A percentile compares a stretch with the other conserved stretches of the same genome.
These are phyloP conservation scores for Syrrhaptes paradoxus DNA, from an alignment of 2,113 vertebrate species.

Conservation along the genomic window DNA sequence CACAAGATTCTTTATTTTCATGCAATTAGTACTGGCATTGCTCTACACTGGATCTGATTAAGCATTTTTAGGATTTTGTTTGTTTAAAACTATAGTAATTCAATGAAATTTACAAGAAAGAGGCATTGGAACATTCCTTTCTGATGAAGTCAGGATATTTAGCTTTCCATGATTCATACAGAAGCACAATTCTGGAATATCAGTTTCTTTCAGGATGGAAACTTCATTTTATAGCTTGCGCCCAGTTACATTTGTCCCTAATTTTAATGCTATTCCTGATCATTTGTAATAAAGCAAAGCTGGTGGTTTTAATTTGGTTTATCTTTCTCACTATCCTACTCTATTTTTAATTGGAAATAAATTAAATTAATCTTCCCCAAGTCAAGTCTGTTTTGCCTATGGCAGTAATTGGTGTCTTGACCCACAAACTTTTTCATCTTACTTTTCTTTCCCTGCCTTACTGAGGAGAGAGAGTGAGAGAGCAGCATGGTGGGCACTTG, in stretches of 20 bases:
- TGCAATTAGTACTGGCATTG: not conserved
- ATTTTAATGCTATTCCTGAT: not conserved
- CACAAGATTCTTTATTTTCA: not conserved
- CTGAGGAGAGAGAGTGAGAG: not conserved
- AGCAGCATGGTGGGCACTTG: not conserved
- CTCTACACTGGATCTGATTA: not conserved
- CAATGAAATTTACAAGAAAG: not conserved
- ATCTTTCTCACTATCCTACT: not conserved
- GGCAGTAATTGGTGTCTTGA: not conserved
- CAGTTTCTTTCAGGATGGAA: not conserved
- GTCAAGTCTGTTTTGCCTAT: not conserved
- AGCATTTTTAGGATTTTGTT: not conserved
- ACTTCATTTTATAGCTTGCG: not conserved
- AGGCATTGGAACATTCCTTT: not conserved
- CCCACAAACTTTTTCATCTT: not conserved
- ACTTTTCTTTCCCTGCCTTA: not conserved
- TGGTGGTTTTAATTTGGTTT: not conserved
- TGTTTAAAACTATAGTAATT: not conserved
- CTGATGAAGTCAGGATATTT: not conserved
- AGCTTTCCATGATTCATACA: not conserved
- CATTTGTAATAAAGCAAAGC: not conserved
- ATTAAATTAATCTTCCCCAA: not conserved
- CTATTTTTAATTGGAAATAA: not conserved
- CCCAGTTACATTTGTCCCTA: not conserved
- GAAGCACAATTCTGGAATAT: not conserved